Evolutionary conservation across 2,888 invertebrate species (phyloP), one percentile per base, ranked within the genome.

Genomic region (Oscheius onirici): DNA sequence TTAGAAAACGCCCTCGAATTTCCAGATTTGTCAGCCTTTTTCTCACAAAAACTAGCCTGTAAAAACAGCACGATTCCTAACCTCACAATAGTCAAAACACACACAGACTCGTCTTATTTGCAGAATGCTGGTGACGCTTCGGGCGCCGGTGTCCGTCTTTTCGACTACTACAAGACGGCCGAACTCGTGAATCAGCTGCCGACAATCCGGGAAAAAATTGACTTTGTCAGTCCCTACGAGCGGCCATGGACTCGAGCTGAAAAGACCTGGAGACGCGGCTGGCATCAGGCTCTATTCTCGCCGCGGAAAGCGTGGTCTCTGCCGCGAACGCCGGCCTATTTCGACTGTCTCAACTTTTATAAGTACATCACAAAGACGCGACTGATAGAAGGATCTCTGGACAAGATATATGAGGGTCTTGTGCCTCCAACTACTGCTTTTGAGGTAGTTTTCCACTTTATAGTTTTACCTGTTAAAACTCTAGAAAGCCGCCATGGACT

Each of bases 181-280:
- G 81, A 85, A 57, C 72, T 83, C 43, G 82, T 86, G 1, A 72
- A 78, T 22, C 67, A 76, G 15, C 67, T 87, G 72, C 79, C 81
- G 8, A 84, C 81, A 22, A 74, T 83, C 26, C 73, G 77, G 46
- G 86, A 86, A 66, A 80, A 82, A 54, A 84, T 86, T 26, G 83
- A 82, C 51, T 77, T 86, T 61, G 86, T 84, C 40, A 84, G 81
- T 43, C 86, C 86, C 6, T 86, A 82, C 72, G 86, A 86, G 69
- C 69, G 86, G 44, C 78, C 79, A 13, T 86, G 86, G 86, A 80
- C 76, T 11, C 54, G 73, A 11, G 71, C 74, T 3, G 86, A 86
- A 72, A 76, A 74, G 73, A 84, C 78, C 5, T 86, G 86, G 86
- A 73, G 84, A 44, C 67, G 71, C 17, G 66, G 41, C 20, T 68